These are phyloP conservation scores for Eulemur rufifrons DNA, from an alignment of 2,113 vertebrate genomes.

Conservation along the genomic window DNA sequence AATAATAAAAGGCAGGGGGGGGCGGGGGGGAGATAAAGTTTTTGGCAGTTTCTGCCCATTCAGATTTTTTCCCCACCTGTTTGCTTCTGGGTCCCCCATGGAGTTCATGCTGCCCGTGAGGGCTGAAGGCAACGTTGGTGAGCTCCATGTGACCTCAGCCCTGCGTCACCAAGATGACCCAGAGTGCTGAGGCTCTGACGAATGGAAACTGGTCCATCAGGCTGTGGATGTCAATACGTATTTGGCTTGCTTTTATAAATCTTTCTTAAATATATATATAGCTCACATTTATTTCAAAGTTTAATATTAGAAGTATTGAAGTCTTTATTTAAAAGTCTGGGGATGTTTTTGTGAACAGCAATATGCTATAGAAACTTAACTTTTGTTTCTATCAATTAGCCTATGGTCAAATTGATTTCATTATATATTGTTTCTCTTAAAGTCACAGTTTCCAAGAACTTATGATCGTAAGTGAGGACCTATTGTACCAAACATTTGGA, in stretches of 20 bases:
- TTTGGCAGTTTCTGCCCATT: conserved; percentile 30
- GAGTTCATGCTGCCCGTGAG: no score
- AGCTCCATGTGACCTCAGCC: no score
- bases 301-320: background rate
- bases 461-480: background rate
- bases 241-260: background rate
- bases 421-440: background rate
- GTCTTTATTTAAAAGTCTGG: background rate
- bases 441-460: background rate
- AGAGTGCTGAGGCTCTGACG: no score
- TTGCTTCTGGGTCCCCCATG: no score
- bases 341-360: background rate
- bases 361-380: background rate
- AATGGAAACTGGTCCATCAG: no score
- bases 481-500: background rate
- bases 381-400: background rate
- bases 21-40: background rate
- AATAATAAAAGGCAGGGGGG: background rate
- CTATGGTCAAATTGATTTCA: background rate
- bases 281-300: background rate
- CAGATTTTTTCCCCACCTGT: background rate
- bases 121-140: no score
- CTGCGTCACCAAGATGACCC: no score
- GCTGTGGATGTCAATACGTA: background rate
- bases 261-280: background rate